These are phyloP conservation scores for human DNA, from an alignment of 2,113 vertebrate genomes.

Conservation along the genomic window GRCh38 chr3:119488001-119488500, in stretches of 20 bases:
- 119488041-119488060: not conserved
- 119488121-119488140: constrained; percentile 15
- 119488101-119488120: not conserved
- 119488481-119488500: not conserved
- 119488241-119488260: not conserved
- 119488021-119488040: constrained; percentile 6
- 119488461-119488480: not conserved
- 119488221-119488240: not conserved
- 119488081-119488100: not conserved
- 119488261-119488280: not conserved
- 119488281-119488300: not conserved
- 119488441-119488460: constrained; percentile 13
- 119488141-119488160: constrained; percentile 38
- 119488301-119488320: not conserved
- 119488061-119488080: not conserved
- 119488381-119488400: not conserved
- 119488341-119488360: not conserved
- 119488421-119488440: not conserved
- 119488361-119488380: not conserved
- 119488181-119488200: not conserved
- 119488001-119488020: not conserved
- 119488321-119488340: no score
- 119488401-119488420: not conserved
- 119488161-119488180: not conserved
- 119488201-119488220: not conserved